Evolutionary conservation across 2,888 invertebrate species (phyloP), one percentile per base, ranked within the genome.

Genomic region (Drosophila infuscata): DNA sequence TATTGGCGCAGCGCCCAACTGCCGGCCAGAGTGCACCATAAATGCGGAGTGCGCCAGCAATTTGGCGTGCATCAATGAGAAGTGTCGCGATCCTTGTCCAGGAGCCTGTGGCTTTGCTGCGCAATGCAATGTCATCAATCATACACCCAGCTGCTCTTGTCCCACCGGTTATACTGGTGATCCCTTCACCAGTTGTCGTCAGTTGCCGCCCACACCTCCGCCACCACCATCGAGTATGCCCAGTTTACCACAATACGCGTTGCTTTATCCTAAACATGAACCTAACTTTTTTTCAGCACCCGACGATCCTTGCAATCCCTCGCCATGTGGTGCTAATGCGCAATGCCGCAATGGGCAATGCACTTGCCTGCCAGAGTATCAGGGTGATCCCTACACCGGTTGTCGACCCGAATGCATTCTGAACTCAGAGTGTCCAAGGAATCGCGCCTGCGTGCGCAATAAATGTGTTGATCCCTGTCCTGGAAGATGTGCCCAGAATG

Each of bases 401-500:
- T 97, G 97, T 91, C 95, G 96, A 81, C 97, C 97, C 0, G 97
- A 97, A 93, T 98, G 97, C 92, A 95, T 96, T 1, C 92, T 96
- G 2, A 97, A 96, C 91, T 95, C 95, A 0, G 97, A 97, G 89
- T 98, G 98, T 93, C 94, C 96, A 1, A 93, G 95, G 58, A 95
- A 96, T 89, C 95, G 95, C 90, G 96, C 97, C 25, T 98, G 98
- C 90, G 94, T 96, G 41, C 95, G 95, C 72, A 96, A 96, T 69
- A 97, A 97, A 93, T 98, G 98, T 91, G 93, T 94, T n/a, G 95
- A 98, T 93, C 97, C 98, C 7, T 98, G 98, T 85, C 95, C 95
- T n/a, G 96, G 96, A 75, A 96, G 96, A 84, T 98, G 97, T 91
- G 97, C 97, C 12, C 93, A 94, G 60, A 96, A 95, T 90, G 96